These are phyloP conservation scores for Clarias batrachus DNA, from an alignment of 2,113 vertebrate genomes.

Conservation along the genomic window DNA sequence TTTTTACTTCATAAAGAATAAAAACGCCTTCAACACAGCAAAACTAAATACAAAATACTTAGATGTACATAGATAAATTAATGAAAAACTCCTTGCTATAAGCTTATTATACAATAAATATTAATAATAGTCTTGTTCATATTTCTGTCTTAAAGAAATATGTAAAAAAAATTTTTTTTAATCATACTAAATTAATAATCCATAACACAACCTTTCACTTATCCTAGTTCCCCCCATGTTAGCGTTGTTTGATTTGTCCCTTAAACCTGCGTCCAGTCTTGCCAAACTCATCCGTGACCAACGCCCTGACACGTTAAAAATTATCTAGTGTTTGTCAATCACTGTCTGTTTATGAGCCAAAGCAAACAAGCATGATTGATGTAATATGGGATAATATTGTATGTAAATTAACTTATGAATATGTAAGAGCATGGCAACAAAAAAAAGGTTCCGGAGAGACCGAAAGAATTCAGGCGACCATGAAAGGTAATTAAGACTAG, in stretches of 20 bases:
- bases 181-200: neutral
- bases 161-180: neutral
- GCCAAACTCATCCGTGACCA: neutral
- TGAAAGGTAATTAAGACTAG: neutral
- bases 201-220: neutral
- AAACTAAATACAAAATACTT: neutral
- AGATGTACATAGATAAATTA: too few species aligned
- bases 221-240: neutral
- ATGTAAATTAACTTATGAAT: slow-evolving; percentile 32
- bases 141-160: neutral
- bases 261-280: neutral
- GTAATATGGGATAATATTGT: neutral
- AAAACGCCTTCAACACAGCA: neutral
- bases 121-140: neutral
- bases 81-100: neutral
- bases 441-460: neutral
- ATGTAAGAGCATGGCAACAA: neutral
- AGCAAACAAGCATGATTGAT: neutral
- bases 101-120: neutral
- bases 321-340: neutral
- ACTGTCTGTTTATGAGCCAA: slow-evolving; percentile 16
- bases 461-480: neutral
- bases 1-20: neutral
- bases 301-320: neutral
- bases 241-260: neutral